phyloP scores from a whole-genome alignment of 2,113 vertebrate genomes.

The Prionailurus viverrinus region DNA sequence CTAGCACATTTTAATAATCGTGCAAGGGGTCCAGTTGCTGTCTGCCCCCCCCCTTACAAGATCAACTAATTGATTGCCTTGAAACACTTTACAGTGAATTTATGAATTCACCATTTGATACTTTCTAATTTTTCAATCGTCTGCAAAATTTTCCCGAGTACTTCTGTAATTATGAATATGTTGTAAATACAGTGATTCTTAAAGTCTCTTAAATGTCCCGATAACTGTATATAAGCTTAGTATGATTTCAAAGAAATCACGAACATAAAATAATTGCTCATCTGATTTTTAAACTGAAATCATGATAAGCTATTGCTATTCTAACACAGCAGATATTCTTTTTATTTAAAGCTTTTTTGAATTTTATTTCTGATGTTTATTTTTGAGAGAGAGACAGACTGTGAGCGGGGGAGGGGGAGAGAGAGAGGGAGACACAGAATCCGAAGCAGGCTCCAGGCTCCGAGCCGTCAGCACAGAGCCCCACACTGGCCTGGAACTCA shows the following conservation, averaged over 20 bases:
- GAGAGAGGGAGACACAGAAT: too few species aligned
- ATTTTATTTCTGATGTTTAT: too few species aligned
- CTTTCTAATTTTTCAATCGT: background rate
- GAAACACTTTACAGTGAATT: background rate
- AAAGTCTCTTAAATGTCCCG: background rate
- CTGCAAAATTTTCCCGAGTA: background rate
- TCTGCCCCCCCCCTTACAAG: background rate
- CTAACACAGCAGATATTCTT: background rate
- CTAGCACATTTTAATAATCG: background rate
- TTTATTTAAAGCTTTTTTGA: too few species aligned
- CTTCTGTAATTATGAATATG: background rate
- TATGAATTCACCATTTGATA: background rate
- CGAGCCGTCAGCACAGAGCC: too few species aligned
- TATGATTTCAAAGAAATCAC: background rate
- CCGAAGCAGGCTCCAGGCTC: too few species aligned
- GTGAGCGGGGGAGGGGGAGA: too few species aligned
- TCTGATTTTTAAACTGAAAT: slow-evolving; percentile 16
- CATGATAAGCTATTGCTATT: background rate
- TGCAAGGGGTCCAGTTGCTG: background rate
- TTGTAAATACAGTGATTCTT: background rate
- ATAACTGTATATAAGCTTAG: background rate
- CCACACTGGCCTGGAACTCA: rapidly evolving
- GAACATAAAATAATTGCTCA: background rate
- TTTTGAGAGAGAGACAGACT: too few species aligned
- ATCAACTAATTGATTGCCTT: background rate